Conservation (phyloP, 2,797 vertebrate genomes). For the Platyrinchus mystaceus region DNA sequence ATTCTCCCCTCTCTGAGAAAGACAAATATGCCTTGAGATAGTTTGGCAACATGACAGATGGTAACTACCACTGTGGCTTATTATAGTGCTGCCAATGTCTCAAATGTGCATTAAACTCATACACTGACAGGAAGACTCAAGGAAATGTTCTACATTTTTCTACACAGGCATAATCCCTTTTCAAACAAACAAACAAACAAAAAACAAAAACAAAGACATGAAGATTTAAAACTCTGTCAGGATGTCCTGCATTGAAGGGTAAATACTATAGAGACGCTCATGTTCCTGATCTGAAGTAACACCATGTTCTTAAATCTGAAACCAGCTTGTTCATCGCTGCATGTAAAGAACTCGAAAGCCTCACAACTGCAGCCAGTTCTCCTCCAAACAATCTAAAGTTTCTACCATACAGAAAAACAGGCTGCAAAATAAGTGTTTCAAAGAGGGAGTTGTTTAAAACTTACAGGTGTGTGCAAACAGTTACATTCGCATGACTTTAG, state of each 20-base stretch:
- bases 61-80: constrained; percentile 51
- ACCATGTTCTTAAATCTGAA: neutral
- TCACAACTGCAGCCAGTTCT: neutral
- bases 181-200: constrained; percentile 1
- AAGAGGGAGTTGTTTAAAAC: neutral
- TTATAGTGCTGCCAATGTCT: constrained; percentile 55
- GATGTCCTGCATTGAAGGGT: neutral
- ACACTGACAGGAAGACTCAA: constrained; percentile 28
- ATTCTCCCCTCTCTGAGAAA: neutral
- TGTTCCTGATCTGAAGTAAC: neutral
- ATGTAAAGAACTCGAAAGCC: neutral
- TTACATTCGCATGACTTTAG: neutral
- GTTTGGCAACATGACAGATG: constrained; percentile 52
- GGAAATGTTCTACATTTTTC: constrained; percentile 32
- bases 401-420: neutral
- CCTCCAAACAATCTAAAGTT: neutral
- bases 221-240: constrained; percentile 22
- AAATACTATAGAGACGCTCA: neutral
- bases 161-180: constrained; percentile 6
- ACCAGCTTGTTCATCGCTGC: neutral
- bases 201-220: neutral
- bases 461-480: neutral
- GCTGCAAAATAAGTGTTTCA: neutral
- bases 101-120: constrained; percentile 42
- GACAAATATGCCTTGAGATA: constrained; percentile 34